phyloP scores from a whole-genome alignment of 2,113 vertebrate genomes.

The Salminus brasiliensis region DNA sequence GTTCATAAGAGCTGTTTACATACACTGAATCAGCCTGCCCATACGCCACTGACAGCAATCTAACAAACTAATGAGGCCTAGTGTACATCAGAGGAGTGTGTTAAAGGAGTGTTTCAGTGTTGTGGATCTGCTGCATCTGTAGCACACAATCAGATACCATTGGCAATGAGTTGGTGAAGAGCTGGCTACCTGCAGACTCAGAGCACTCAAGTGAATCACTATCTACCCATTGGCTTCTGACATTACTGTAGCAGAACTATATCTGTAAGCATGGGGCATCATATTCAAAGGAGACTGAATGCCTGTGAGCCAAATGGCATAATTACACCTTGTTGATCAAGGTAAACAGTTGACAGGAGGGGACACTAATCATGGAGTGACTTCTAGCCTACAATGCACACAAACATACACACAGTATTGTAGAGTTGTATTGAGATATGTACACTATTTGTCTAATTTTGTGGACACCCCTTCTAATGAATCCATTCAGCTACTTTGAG shows the following conservation, averaged over 20 bases:
- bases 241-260: no score
- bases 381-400: background rate
- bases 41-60: background rate
- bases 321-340: background rate
- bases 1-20: background rate
- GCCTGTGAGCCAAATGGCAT: background rate
- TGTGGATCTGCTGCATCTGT: no score
- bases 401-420: slow-evolving; percentile 14
- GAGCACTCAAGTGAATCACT: background rate
- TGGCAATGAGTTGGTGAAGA: no score
- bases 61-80: background rate
- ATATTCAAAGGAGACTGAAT: no score
- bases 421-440: no score
- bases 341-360: background rate
- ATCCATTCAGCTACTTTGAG: no score
- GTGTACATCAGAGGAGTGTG: no score
- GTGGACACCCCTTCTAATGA: no score
- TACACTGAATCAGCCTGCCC: background rate
- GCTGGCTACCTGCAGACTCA: no score
- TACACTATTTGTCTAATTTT: no score
- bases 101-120: no score
- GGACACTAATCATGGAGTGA: background rate
- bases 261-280: background rate
- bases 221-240: no score
- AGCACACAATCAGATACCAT: background rate